Percentiles rank a stretch among this genome's conserved stretches.
phyloP scores from a whole-genome alignment of 2,797 vertebrate species.

The Hirundo rustica region DNA sequence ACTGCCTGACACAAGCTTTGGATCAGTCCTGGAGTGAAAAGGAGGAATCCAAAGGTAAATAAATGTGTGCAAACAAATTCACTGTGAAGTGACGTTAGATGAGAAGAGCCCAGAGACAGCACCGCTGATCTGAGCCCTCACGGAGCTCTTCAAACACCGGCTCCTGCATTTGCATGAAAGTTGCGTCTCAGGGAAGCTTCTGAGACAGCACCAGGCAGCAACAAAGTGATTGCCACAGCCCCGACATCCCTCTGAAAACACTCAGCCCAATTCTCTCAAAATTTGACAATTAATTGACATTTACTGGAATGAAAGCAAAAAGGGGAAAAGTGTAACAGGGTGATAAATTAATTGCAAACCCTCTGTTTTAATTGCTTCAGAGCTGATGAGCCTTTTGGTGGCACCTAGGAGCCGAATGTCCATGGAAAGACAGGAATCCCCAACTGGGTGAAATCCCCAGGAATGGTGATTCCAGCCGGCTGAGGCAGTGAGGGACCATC shows the following conservation, averaged over 20 bases:
- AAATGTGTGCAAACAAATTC: neutral
- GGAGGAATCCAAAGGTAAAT: neutral
- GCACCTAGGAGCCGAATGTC: fast-evolving
- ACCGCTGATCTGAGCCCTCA: conserved; percentile 34
- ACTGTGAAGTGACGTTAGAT: neutral
- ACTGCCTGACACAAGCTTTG: neutral
- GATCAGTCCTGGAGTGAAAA: neutral
- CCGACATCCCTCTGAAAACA: conserved; percentile 19
- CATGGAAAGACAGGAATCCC: neutral
- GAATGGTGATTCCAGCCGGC: neutral
- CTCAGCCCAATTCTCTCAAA: conserved; percentile 45
- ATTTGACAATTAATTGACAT: conserved; percentile 18
- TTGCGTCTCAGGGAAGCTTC: neutral
- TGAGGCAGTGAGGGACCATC: neutral
- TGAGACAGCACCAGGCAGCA: neutral
- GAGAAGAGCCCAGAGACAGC: neutral
- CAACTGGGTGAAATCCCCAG: neutral
- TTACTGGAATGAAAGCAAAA: neutral
- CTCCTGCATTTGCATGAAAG: neutral
- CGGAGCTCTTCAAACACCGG: neutral
- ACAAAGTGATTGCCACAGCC: conserved; percentile 12
- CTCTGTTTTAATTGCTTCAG: neutral
- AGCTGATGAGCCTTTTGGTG: neutral
- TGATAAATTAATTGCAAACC: neutral
- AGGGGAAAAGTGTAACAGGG: neutral